Evolutionary conservation across 1,140 invertebrate genomes (phyloP), one percentile per base, ranked within the genome.

Genomic region (Leptopilina boulardi): DNA sequence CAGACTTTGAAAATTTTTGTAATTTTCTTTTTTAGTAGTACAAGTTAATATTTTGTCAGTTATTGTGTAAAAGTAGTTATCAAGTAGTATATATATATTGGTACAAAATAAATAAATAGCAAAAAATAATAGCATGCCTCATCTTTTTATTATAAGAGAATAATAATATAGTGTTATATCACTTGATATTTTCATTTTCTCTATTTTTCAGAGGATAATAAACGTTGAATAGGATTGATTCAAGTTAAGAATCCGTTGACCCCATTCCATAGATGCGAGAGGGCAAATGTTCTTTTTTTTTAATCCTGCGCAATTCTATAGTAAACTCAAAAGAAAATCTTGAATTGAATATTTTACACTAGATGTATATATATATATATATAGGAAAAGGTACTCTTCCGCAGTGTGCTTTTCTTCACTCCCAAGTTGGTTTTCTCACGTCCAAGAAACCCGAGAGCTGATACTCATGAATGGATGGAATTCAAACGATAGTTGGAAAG

Each of bases 381-480:
- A 6, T 34, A 3, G 6, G 30, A 34, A 6, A 34, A 6, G 30
- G 30, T 34, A 26, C 56, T 66, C 23, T 66, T 66, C 56, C 56
- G 23, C 56, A 13, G 56, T 1, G 21, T 26, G 23, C 56, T 66
- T 66, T 42, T 66, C 56, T 66, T 66, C 56, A 11, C 23, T 6
- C 30, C 30, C 2, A 66, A 26, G 56, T 66, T 21, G 56, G 56
- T 66, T 66, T 66, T 66, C 56, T 66, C 56, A 66, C 56, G 56
- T 66, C 56, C 56, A 66, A 30, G 56, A 26, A 66, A 66, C 56
- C 56, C 56, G 13, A 66, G 56, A 66, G 56, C 56, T 26, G 56
- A 66, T 66, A 30, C 56, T 66, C 56, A 66, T 66, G 56, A 66
- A 66, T 66, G 56, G 56, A 21, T 66, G 56, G 56, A 66, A 66